Percentiles rank a stretch among this genome's conserved stretches.
Evolutionary conservation across 2,113 vertebrate genomes (phyloP).

Genomic region (Varanus komodoensis): DNA sequence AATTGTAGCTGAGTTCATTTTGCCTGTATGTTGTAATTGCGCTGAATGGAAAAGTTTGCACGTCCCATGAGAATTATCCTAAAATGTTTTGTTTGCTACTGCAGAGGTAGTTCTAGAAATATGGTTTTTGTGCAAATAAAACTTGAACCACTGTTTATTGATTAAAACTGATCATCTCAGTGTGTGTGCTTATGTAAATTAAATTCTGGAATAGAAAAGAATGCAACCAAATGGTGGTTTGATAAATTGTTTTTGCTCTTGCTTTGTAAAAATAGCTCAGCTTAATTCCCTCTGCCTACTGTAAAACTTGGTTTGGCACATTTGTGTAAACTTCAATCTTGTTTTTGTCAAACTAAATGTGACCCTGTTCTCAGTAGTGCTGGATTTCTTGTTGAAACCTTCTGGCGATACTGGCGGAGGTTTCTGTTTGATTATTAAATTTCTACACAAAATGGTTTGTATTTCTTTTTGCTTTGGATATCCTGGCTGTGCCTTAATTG

Average conservation of each 20-base stretch:
- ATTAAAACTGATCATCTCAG: conserved; percentile 75
- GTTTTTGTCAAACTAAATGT: conserved; percentile 57
- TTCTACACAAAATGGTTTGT: conserved; percentile 45
- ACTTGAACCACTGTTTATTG: conserved; percentile 74
- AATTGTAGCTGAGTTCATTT: conserved; percentile 70
- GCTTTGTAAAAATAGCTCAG: conserved; percentile 81
- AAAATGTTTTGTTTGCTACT: conserved; percentile 51
- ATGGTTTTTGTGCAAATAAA: conserved; percentile 66
- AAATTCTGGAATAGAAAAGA: conserved; percentile 77
- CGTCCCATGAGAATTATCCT: conserved; percentile 41
- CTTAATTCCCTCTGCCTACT: conserved; percentile 77
- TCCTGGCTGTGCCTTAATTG: conserved; percentile 40
- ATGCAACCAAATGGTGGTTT: conserved; percentile 75
- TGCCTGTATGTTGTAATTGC: conserved; percentile 59
- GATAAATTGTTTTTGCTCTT: conserved; percentile 80
- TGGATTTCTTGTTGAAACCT: conserved; percentile 60
- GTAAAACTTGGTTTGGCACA: conserved; percentile 81
- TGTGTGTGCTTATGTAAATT: conserved; percentile 77
- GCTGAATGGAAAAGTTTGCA: conserved; percentile 59
- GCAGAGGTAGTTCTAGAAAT: conserved; percentile 68
- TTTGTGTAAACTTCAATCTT: conserved; percentile 65
- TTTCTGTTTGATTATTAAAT: conserved; percentile 58
- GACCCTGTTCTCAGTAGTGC: conserved; percentile 62
- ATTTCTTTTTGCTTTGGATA: conserved; percentile 22
- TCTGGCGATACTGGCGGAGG: conserved; percentile 50